Base-by-base conservation (phyloP, 1,140 invertebrate species). In the Chelonus insularis region DNA sequence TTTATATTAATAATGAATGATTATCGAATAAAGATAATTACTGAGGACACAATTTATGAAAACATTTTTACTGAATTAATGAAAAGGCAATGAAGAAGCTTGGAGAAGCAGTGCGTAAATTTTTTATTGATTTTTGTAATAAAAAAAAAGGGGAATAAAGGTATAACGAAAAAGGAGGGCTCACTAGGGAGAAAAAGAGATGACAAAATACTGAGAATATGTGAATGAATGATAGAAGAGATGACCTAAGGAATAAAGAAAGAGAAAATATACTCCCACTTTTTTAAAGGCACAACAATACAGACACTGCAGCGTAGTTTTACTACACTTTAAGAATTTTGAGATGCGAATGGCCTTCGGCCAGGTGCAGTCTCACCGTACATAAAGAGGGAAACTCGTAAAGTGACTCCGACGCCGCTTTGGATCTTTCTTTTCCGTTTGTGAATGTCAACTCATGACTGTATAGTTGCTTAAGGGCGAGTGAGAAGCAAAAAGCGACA, bases 291-390 rank as follows among this genome's bases (percentile, higher is more conserved):
- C 3, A 29, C 7, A 29, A 29, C 25, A 29, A 29, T 29, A 29
- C 25, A 29, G 25, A 7, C 25, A 29, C 50, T 66, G 57, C 51
- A 61, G 57, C 62, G 50, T 65, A 61, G 67, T 72, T 69, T 75
- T 72, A 64, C 71, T 72, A 67, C 73, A 74, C 70, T 72, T 76
- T 74, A 61, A 70, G 68, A 63, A 73, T 72, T 72, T 69, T 68
- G 37, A 32, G 67, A 63, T 55, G 23, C 39, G 63, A 66, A 77
- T 66, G 68, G 57, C 56, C 63, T 62, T 72, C 67, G 70, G 60
- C 76, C 76, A 78, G 76, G 76, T 78, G 76, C 70, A 34, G 18
- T 65, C 67, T 12, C 34, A 64, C 62, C 63, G 34, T 67, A 71
- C 39, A 57, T 34, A 34, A 29, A 59, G 41, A 72, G 68, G 67